A percentile compares a stretch with the other conserved stretches of the same genome.
Evolutionary conservation across 64 coral and sea anemone genomes (phyloP).

Genomic region (Montipora efflorescens): DNA sequence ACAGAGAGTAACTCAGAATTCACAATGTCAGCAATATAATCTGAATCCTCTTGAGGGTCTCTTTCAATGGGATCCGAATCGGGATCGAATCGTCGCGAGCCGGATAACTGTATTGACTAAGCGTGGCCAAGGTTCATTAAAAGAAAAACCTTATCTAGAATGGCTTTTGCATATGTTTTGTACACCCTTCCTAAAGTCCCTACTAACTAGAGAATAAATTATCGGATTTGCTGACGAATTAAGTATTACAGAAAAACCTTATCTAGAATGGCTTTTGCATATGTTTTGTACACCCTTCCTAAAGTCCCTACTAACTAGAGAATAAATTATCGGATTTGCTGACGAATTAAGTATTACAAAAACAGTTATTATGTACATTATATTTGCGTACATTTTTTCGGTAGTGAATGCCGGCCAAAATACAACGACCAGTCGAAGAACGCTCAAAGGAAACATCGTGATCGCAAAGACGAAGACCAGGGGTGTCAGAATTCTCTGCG

Average conservation of each 20-base stretch:
- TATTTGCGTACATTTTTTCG: neutral
- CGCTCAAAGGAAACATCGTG: constrained; percentile 52
- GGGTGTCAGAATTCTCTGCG: constrained; percentile 24
- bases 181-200: neutral
- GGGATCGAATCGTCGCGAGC: neutral
- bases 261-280: neutral
- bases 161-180: neutral
- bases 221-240: constrained; percentile 36
- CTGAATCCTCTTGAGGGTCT: too few species aligned
- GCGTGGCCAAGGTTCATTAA: neutral
- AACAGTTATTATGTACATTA: constrained; percentile 3
- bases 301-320: constrained; percentile 30
- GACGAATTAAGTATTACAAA: neutral
- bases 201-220: constrained; percentile 45
- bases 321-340: constrained; percentile 55
- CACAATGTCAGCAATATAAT: too few species aligned
- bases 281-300: neutral
- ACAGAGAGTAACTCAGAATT: too few species aligned
- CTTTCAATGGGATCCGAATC: neutral
- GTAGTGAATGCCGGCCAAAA: constrained; percentile 3
- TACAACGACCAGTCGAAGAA: neutral
- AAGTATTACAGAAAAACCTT: neutral
- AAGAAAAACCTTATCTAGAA: neutral
- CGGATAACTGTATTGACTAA: too few species aligned
- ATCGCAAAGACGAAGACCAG: constrained; percentile 48